Evolutionary conservation across 2,888 invertebrate species (phyloP), one percentile per base, ranked within the genome.

Genomic region (Azorinus chamasolen): DNA sequence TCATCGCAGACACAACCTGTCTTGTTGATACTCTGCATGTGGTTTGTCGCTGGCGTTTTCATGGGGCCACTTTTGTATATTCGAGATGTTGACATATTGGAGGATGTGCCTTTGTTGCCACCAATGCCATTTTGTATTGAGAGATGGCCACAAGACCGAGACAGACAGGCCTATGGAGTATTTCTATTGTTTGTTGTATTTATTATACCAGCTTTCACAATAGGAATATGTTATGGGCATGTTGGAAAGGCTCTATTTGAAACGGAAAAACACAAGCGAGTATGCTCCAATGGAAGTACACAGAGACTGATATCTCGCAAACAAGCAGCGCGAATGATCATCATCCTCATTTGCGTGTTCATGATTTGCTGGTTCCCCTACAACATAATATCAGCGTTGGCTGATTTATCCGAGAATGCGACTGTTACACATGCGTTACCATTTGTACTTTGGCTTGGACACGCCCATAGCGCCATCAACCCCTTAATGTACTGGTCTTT

Each of bases 401-500:
- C 93, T 22, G 95, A 95, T 57, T 57, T 91, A 5, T 75, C 79
- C 25, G 79, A 80, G 43, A 80, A 76, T 25, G 65, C 69, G 12
- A 41, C 50, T 8, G 70, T 83, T 6, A 83, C 94, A 22, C 71
- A 79, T 22, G 94, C 93, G 14, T 84, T 94, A 55, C 93, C 93
- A 54, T 94, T 94, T 86, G 93, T 94, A 77, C 93, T 95, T 61
- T 93, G 95, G 85, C 90, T 95, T 83, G 97, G 96, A 14, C 96
- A 96, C 90, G 95, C 96, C 71, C 96, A 97, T 92, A 96, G 96
- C 46, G 96, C 96, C 37, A 93, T 96, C 58, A 96, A 96, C 90
- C 97, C 97, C 14, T 94, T 96, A 16, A 95, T 96, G 61, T 96
- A 96, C 91, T 96, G 96, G 96, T 94, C 95, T 79, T 93, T 97